A percentile compares a stretch with the other conserved stretches of the same genome.
These are phyloP conservation scores for Malthinus flaveolus DNA, from an alignment of 2,888 invertebrate genomes.

Conservation along the genomic window DNA sequence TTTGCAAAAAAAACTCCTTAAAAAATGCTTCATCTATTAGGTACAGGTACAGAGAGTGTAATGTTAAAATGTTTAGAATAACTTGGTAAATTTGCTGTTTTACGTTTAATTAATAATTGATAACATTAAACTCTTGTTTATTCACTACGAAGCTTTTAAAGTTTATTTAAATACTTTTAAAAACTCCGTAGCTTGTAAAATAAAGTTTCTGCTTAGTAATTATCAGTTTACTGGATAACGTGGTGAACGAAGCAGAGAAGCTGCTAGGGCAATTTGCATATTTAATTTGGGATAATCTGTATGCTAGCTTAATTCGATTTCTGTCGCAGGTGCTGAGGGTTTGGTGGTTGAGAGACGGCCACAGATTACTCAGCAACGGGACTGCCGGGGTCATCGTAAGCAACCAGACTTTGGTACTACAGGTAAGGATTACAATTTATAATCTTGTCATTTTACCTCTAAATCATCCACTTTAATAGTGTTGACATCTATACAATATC, in stretches of 20 bases:
- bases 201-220: constrained; percentile 17
- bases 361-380: constrained; percentile 68
- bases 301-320: constrained; percentile 21
- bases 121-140: no score
- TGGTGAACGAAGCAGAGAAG: constrained; percentile 13
- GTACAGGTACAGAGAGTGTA: no score
- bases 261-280: constrained; percentile 21
- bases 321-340: constrained; percentile 50
- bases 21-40: no score
- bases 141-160: background rate
- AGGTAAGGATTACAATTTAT: constrained; percentile 52
- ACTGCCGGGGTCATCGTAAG: constrained; percentile 78
- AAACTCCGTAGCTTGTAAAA: constrained; percentile 3
- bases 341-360: constrained; percentile 62
- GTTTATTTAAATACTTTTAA: constrained; percentile 6
- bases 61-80: no score
- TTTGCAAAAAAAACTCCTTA: no score
- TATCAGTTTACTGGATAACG: constrained; percentile 14
- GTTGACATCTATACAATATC: no score
- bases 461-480: constrained; percentile 10
- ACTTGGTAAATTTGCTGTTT: no score
- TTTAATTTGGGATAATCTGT: constrained; percentile 19
- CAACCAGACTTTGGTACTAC: constrained; percentile 80
- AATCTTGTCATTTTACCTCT: constrained; percentile 11
- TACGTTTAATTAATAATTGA: no score